Evolutionary conservation across 2,797 vertebrate species (phyloP), one percentile per base, ranked within the genome.

Genomic region (Vultur gryphus): DNA sequence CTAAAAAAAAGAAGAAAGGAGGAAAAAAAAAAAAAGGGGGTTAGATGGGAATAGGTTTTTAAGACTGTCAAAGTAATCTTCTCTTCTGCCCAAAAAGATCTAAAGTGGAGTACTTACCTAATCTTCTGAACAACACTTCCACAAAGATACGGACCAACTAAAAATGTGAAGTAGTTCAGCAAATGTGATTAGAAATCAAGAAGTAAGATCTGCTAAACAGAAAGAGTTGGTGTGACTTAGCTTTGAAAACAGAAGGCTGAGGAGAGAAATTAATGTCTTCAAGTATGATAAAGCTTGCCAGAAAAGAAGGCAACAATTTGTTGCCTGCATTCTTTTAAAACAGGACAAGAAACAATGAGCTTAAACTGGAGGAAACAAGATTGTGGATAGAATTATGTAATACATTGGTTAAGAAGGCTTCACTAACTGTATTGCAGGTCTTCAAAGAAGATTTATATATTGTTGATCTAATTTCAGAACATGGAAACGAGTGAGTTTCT

Each of bases 21-120:
- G 23, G 7, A 5, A 16, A 19, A 26, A 16, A 17, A 48, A 19
- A 19, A 64, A 35, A 28, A 7, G 10, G 5, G 3, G 2, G 0
- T 8, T 54, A 51, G 8, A 24, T 70, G 8, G 4, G 16, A 44
- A 44, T 37, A 58, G 5, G 8, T 43, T 35, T 84, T 64, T 55
- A 24, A 67, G n/a, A 33, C 6, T 57, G 31, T 61, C 21, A 61
- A 72, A 65, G 4, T 48, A 64, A 80, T 37, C 9, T 49, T 25
- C 4, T 57, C 2, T 61, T 71, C 39, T 54, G 6, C 8, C 10
- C 5, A 3, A 65, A 84, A 58, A 65, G 3, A 43, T 23, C 14
- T 64, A 13, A 37, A 72, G 15, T 28, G 11, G 26, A 54, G 5
- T 54, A 75, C 25, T 62, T 79, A 19, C 8, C 8, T 49, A 73